phyloP scores from a whole-genome alignment of 2,888 invertebrate genomes.

The Andricus quercusramuli region DNA sequence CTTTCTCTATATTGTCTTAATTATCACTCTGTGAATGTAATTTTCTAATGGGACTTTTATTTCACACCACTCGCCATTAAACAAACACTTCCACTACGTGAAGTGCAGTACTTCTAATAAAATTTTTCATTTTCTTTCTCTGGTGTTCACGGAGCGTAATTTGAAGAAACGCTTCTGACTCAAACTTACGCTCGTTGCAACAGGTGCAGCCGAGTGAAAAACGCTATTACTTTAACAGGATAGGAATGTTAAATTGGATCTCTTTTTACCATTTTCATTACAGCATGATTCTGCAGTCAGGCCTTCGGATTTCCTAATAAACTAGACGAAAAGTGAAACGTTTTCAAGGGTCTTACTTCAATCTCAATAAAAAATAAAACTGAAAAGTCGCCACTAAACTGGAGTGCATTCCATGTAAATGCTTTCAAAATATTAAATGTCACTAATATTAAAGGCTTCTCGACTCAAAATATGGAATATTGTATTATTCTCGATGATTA shows the following conservation, averaged over 20 bases:
- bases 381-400: not conserved
- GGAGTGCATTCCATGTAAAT: too few relatives aligned
- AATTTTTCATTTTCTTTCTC: conserved; percentile 36
- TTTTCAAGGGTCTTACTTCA: not conserved
- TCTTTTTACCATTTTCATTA: conserved; percentile 21
- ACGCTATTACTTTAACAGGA: conserved; percentile 28
- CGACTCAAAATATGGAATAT: not conserved
- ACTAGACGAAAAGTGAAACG: not conserved
- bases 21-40: not conserved
- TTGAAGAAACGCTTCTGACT: conserved; percentile 24
- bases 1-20: not conserved
- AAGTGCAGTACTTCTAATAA: conserved; percentile 28
- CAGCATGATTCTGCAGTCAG: not conserved
- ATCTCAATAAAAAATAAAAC: not conserved
- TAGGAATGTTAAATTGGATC: conserved; percentile 14
- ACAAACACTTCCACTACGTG: conserved; percentile 12
- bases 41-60: conserved; percentile 1
- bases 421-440: not conserved
- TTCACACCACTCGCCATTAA: not conserved
- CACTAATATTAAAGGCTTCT: not conserved
- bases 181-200: conserved; percentile 29
- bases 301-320: not conserved
- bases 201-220: conserved; percentile 31
- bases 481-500: too few relatives aligned
- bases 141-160: conserved; percentile 29